Percentiles rank a stretch among this genome's conserved stretches.
Evolutionary conservation across 2,113 vertebrate genomes (phyloP).

Genomic region (Halichoerus grypus): DNA sequence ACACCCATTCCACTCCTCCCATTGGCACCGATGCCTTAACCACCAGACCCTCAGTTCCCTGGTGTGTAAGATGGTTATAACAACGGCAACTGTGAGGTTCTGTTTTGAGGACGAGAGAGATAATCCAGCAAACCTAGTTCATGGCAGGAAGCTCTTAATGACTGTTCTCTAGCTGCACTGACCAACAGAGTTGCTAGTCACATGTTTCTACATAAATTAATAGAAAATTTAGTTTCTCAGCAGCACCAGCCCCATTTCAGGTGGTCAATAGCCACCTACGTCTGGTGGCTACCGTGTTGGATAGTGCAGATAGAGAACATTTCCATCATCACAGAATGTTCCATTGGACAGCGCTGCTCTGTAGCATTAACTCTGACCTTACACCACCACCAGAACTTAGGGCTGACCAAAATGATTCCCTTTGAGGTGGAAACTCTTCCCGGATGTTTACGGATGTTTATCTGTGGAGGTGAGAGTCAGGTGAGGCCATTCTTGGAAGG

Average conservation of each 20-base stretch:
- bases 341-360: neutral
- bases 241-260: neutral
- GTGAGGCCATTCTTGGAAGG: neutral
- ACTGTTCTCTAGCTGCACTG: neutral
- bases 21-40: neutral
- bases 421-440: neutral
- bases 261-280: neutral
- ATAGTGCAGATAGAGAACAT: neutral
- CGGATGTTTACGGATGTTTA: neutral
- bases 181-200: neutral
- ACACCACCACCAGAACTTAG: neutral
- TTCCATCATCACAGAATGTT: neutral
- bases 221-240: neutral
- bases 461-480: neutral
- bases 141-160: neutral
- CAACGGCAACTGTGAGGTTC: neutral
- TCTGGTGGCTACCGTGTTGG: neutral
- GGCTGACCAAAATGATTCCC: neutral
- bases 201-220: neutral
- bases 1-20: neutral
- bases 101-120: neutral
- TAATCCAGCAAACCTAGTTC: neutral
- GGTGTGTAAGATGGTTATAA: neutral
- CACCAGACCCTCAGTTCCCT: neutral
- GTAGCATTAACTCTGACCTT: neutral